A percentile compares a stretch with the other conserved stretches of the same genome.
phyloP scores from a whole-genome alignment of 2,797 vertebrate species.

The Eulemur albifrons region DNA sequence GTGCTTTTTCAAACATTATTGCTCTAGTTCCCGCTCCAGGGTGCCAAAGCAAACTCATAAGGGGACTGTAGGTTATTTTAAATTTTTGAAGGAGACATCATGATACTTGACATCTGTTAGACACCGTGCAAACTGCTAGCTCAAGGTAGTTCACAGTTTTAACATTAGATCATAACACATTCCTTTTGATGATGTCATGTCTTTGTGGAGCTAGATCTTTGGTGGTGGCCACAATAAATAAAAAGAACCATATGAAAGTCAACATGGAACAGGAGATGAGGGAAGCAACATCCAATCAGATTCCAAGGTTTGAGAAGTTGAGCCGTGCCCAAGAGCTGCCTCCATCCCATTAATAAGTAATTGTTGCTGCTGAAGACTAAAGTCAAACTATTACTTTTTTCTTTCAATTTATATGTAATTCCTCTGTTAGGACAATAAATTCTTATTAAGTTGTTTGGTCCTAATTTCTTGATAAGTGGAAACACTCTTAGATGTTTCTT shows the following conservation, averaged over 20 bases:
- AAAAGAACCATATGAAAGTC: slow-evolving; percentile 58
- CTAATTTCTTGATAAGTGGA: background rate
- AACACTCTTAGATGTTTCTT: background rate
- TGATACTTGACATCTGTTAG: background rate
- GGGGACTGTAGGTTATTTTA: background rate
- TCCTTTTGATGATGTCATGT: slow-evolving; percentile 43
- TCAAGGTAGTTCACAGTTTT: slow-evolving; percentile 33
- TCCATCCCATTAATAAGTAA: background rate
- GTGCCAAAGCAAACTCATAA: slow-evolving; percentile 31
- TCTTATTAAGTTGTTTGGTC: background rate
- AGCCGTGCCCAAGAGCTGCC: background rate
- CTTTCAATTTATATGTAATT: background rate
- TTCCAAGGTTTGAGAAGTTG: background rate
- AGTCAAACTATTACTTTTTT: slow-evolving; percentile 13
- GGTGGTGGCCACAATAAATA: background rate
- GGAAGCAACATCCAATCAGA: background rate
- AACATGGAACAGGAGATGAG: background rate
- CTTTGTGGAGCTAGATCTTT: slow-evolving; percentile 24
- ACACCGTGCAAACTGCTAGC: background rate
- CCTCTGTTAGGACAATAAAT: slow-evolving; percentile 20
- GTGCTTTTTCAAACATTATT: slow-evolving; percentile 37
- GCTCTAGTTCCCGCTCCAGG: background rate
- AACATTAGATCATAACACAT: background rate
- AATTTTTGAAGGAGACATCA: background rate
- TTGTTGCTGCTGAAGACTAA: background rate